Conservation (phyloP, 2,888 invertebrate genomes). For the Molorchus minor region DNA sequence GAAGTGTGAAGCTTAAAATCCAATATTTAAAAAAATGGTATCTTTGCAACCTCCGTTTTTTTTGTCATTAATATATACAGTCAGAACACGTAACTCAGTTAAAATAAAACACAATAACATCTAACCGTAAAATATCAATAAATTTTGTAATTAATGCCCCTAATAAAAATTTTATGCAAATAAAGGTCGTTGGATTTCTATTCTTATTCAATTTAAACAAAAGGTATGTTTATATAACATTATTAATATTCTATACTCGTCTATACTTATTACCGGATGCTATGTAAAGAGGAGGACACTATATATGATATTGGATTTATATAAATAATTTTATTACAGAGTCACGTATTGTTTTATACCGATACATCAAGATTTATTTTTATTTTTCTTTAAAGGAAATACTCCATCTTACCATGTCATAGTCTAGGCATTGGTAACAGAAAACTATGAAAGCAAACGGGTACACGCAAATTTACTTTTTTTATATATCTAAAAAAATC, state of each 20-base stretch:
- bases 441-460: no score
- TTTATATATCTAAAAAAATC: no score
- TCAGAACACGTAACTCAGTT: background rate
- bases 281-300: conserved; percentile 1
- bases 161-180: conserved; percentile 23
- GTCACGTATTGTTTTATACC: background rate
- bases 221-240: conserved; percentile 42
- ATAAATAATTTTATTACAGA: conserved; percentile 3
- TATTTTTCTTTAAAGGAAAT: no score
- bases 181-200: conserved; percentile 22
- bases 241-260: conserved; percentile 41
- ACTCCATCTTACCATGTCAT: no score
- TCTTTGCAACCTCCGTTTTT: no score
- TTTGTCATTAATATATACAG: background rate
- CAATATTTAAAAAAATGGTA: background rate
- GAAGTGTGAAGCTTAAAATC: background rate
- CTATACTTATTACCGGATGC: conserved; percentile 46
- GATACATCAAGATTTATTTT: no score
- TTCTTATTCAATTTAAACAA: conserved; percentile 33
- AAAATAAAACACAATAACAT: background rate
- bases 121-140: background rate
- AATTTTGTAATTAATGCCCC: conserved; percentile 15
- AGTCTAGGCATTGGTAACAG: no score
- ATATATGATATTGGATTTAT: conserved; percentile 3
- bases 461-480: no score